These are phyloP conservation scores for Typhlichthys eigenmanni DNA, from an alignment of 2,797 vertebrate species.

Conservation along the genomic window DNA sequence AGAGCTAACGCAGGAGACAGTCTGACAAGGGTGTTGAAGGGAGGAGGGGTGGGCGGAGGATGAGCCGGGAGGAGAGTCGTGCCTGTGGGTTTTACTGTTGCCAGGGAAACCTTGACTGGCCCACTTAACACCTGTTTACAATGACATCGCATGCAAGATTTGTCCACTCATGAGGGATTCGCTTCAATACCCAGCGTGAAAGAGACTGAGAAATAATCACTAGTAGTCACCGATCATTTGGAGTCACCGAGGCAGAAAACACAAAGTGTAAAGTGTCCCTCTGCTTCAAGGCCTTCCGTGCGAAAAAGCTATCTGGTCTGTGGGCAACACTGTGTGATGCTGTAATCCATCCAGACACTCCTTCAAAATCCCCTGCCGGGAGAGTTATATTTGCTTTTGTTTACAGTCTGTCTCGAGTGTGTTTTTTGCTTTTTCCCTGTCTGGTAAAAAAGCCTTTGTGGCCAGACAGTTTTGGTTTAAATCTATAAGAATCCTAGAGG, in stretches of 20 bases:
- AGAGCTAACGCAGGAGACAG: constrained; percentile 52
- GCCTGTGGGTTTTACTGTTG: constrained; percentile 67
- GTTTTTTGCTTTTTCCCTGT: constrained; percentile 19
- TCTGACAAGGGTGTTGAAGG: not conserved
- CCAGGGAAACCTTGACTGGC: constrained; percentile 66
- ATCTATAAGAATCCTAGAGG: constrained; percentile 51
- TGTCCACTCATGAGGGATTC: constrained; percentile 46
- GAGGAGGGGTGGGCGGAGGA: constrained; percentile 7
- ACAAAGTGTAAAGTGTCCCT: constrained; percentile 25
- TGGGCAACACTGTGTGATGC: not conserved
- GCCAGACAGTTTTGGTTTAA: constrained; percentile 45
- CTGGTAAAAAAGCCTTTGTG: constrained; percentile 42
- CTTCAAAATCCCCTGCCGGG: constrained; percentile 6
- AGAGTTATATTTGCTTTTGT: constrained; percentile 38
- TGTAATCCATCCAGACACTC: not conserved
- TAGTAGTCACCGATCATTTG: constrained; percentile 19
- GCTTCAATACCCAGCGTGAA: no score
- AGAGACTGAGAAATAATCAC: constrained; percentile 15
- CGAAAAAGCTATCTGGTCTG: constrained; percentile 1
- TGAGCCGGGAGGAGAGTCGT: constrained; percentile 36
- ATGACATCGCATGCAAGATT: constrained; percentile 55
- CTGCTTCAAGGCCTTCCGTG: constrained; percentile 16
- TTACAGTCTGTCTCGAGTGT: constrained; percentile 28
- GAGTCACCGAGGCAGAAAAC: constrained; percentile 36
- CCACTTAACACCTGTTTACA: constrained; percentile 67